A percentile compares a stretch with the other conserved stretches of the same genome.
These are phyloP conservation scores for Thalpophila matura DNA, from an alignment of 2,888 invertebrate genomes.

Conservation along the genomic window DNA sequence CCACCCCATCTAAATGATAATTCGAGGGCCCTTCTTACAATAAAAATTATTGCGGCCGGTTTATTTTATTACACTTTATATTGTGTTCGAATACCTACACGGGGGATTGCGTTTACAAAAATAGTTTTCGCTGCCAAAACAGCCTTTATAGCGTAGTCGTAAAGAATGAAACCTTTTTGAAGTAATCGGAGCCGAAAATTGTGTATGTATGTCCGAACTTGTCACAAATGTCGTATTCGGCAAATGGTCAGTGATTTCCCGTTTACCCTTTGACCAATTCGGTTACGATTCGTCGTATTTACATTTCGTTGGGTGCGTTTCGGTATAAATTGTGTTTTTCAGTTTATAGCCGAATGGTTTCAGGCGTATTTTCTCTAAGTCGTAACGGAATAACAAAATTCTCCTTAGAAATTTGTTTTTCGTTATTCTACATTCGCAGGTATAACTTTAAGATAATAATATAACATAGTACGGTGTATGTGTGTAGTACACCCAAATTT, in stretches of 20 bases:
- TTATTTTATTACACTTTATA: constrained; percentile 90
- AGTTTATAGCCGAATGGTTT: constrained; percentile 68
- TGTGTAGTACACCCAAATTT: too few relatives aligned
- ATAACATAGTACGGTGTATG: too few relatives aligned
- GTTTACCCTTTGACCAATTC: constrained; percentile 82
- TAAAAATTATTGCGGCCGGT: constrained; percentile 90
- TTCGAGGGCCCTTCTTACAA: constrained; percentile 88
- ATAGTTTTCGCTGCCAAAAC: constrained; percentile 60
- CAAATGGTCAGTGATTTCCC: constrained; percentile 79
- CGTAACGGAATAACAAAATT: constrained; percentile 15
- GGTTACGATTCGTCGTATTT: constrained; percentile 75
- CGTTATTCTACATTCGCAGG: background rate
- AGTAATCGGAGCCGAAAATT: constrained; percentile 21
- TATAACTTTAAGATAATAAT: too few relatives aligned
- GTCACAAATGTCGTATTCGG: constrained; percentile 75
- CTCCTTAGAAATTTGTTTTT: background rate
- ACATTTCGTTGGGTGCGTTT: constrained; percentile 71
- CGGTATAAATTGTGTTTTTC: constrained; percentile 70
- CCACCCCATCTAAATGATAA: constrained; percentile 90
- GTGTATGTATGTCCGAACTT: constrained; percentile 65
- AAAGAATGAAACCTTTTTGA: constrained; percentile 45
- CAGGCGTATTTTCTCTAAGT: constrained; percentile 10
- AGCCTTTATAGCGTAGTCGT: constrained; percentile 44
- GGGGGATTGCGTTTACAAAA: constrained; percentile 56
- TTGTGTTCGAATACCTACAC: constrained; percentile 84